These are phyloP conservation scores for Bombus sibiricus DNA, from an alignment of 1,140 invertebrate species.

Conservation along the genomic window DNA sequence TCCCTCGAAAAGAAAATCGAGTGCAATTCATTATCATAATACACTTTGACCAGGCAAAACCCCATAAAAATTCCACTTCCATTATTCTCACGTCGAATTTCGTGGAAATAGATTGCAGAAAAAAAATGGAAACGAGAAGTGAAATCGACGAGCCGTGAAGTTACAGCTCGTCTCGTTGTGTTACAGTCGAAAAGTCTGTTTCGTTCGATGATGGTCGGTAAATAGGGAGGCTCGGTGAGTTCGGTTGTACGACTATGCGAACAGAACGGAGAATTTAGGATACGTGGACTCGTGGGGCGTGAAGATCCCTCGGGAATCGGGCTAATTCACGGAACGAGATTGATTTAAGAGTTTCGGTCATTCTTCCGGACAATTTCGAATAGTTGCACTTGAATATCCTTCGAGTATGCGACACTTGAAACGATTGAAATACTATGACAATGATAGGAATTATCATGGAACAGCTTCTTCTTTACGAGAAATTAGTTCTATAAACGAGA, in stretches of 20 bases:
- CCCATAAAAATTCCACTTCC: neutral
- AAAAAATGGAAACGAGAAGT: constrained; percentile 37
- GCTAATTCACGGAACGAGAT: constrained; percentile 58
- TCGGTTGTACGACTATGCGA: neutral
- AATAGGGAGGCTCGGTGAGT: constrained; percentile 1
- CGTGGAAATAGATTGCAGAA: neutral
- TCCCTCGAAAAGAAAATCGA: neutral
- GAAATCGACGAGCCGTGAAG: constrained; percentile 75
- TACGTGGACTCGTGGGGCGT: constrained; percentile 34
- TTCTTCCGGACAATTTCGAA: constrained; percentile 52
- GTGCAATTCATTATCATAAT: neutral
- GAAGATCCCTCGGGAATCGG: constrained; percentile 34
- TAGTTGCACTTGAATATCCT: neutral
- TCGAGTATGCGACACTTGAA: neutral
- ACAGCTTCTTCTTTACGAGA: no score
- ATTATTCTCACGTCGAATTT: neutral
- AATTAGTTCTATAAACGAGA: no score
- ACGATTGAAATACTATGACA: neutral
- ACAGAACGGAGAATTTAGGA: constrained; percentile 52
- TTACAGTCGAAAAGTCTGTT: constrained; percentile 69
- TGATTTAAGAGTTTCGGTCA: constrained; percentile 49
- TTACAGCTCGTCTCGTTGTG: constrained; percentile 69
- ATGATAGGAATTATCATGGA: no score
- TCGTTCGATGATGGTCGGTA: constrained; percentile 55
- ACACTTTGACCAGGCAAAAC: neutral